phyloP scores from a whole-genome alignment of 2,888 invertebrate species.

The Pterostichus niger region DNA sequence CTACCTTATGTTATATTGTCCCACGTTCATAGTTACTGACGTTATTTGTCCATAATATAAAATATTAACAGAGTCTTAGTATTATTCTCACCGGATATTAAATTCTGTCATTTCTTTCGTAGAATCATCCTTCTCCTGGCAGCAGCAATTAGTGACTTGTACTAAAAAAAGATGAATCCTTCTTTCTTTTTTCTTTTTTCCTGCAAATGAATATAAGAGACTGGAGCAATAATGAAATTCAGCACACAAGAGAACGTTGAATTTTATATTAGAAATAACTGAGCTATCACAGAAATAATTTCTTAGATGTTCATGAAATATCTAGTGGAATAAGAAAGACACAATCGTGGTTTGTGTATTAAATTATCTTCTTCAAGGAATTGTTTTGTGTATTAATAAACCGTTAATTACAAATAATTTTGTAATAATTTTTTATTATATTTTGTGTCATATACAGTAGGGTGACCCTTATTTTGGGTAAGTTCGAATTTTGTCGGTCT shows the following conservation, averaged over 20 bases:
- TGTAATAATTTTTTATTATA: no score
- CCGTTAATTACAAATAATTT: no score
- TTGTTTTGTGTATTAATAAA: no score
- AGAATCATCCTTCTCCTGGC: background rate
- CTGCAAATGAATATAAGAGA: background rate
- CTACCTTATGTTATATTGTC: background rate
- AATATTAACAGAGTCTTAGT: conserved; percentile 18
- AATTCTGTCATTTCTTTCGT: conserved; percentile 22
- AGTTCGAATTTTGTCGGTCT: no score
- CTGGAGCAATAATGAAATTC: conserved; percentile 41
- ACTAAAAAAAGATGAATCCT: background rate
- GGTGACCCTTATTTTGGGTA: no score
- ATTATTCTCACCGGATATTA: conserved; percentile 47
- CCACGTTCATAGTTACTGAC: background rate
- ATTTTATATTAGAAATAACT: conserved; percentile 53
- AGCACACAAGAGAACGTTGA: conserved; percentile 13
- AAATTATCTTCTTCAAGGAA: no score
- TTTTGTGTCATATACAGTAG: no score
- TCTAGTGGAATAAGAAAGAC: background rate
- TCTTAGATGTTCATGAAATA: background rate
- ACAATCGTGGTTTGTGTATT: background rate
- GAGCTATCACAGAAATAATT: conserved; percentile 39
- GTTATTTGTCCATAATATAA: conserved; percentile 20
- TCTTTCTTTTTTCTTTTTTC: background rate
- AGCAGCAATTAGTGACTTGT: conserved; percentile 44